Evolutionary conservation across 2,888 invertebrate genomes (phyloP).

Genomic region (Lycaena phlaeas): DNA sequence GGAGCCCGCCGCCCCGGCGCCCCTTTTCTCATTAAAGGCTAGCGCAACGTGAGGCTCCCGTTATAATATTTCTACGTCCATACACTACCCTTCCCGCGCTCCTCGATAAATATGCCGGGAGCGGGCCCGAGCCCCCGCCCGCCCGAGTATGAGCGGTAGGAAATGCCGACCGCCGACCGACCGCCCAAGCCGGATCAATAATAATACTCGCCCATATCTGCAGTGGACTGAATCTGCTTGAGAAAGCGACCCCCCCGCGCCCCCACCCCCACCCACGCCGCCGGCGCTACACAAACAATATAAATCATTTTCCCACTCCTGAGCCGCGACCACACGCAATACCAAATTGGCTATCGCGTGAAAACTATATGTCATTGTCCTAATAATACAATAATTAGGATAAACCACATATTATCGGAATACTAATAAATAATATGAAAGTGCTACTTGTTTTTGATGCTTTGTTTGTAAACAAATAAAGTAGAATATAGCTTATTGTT

Average conservation of each 20-base stretch:
- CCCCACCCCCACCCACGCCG: slow-evolving; percentile 24
- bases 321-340: slow-evolving; percentile 46
- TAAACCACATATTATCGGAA: too few relatives aligned
- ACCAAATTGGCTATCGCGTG: background rate
- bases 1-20: slow-evolving; percentile 45
- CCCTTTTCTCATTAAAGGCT: slow-evolving; percentile 50
- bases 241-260: slow-evolving; percentile 46
- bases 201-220: slow-evolving; percentile 73
- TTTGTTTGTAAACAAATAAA: too few relatives aligned
- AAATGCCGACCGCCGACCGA: slow-evolving; percentile 55
- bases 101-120: slow-evolving; percentile 62
- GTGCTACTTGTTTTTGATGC: too few relatives aligned
- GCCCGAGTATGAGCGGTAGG: slow-evolving; percentile 64
- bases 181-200: slow-evolving; percentile 67
- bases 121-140: slow-evolving; percentile 36
- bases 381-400: too few relatives aligned
- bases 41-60: slow-evolving; percentile 51
- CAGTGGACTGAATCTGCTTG: slow-evolving; percentile 70
- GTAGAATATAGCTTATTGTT: too few relatives aligned
- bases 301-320: slow-evolving; percentile 65
- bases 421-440: too few relatives aligned
- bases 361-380: too few relatives aligned
- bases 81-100: slow-evolving; percentile 39
- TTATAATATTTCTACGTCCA: slow-evolving; percentile 59
- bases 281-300: slow-evolving; percentile 63